Evolutionary conservation across 2,113 vertebrate genomes (phyloP), one percentile per base, ranked within the genome.

Genomic region (Urocynchramus pylzowi): DNA sequence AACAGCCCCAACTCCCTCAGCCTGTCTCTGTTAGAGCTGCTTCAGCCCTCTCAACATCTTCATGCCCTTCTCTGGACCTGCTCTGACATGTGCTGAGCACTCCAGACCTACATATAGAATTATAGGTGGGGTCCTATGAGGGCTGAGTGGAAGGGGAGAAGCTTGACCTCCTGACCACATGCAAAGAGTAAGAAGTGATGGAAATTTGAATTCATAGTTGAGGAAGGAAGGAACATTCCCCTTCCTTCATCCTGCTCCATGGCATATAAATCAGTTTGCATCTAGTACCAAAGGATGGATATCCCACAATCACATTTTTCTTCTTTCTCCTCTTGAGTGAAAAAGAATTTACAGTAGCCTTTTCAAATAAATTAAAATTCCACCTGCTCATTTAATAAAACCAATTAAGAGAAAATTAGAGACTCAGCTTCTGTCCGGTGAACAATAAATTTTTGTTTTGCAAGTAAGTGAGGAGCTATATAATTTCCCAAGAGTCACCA

Each of bases 31-130:
- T 4, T 8, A 37, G 16, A 78, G 20, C 19, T 22, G 10, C 28
- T n/a, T 52, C 16, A 71, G 13, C 33, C 27, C 19, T 44, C 56
- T 70, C 16, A 23, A 7, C 6, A 21, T 21, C 42, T 33, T 30
- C 19, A 10, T 7, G 11, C 27, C 37, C 19, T 84, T 41, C 13
- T 35, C 56, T 28, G 31, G 31, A 27, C 18, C 33, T 13, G 6
- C 19, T 50, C 13, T 8, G 39, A 12, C 11, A 6, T 3, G 4
- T 2, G 1, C 10, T 2, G 1, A 26, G 57, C 14, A 7, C 17
- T 44, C 11, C 42, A 71, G 44, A n/a, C 23, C 44, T 39, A 27
- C 7, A 19, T 3, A 10, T 2, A 27, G 10, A 41, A 16, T 7
- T 61, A 10, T 16, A 28, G 21, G 14, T 47, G 30, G 1, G 6